phyloP scores from a whole-genome alignment of 1,140 invertebrate genomes.

The Neuroterus valhalla region DNA sequence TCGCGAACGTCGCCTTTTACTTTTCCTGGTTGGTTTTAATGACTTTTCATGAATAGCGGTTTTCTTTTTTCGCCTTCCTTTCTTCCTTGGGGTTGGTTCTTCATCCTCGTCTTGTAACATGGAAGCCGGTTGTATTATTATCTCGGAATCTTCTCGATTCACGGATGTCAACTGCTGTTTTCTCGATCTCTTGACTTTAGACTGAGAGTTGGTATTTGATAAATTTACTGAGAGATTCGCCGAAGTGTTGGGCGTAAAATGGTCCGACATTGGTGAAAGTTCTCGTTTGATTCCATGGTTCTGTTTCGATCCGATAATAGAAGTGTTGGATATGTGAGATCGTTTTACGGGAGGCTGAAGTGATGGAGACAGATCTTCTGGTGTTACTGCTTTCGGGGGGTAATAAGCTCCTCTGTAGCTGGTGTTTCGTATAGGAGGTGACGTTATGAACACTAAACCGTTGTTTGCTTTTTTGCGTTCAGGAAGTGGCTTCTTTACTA shows the following conservation, averaged over 20 bases:
- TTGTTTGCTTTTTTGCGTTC: background rate
- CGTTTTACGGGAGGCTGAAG: background rate
- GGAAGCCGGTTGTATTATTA: conserved; percentile 71
- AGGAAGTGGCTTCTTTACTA: conserved; percentile 26
- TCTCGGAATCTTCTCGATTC: conserved; percentile 71
- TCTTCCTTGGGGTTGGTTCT: conserved; percentile 52
- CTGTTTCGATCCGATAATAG: conserved; percentile 11
- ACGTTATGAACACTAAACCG: conserved; percentile 1
- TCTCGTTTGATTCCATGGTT: conserved; percentile 8
- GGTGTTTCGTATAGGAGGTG: conserved; percentile 30
- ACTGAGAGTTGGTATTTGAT: conserved; percentile 7
- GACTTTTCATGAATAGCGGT: conserved; percentile 53
- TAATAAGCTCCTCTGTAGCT: conserved; percentile 4
- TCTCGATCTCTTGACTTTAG: conserved; percentile 66
- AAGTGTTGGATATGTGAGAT: conserved; percentile 19
- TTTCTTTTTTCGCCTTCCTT: conserved; percentile 60
- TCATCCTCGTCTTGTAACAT: conserved; percentile 63
- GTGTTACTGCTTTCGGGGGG: background rate
- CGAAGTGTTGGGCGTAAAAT: conserved; percentile 2
- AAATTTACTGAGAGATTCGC: background rate
- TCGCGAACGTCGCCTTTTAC: conserved; percentile 56
- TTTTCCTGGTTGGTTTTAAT: conserved; percentile 52
- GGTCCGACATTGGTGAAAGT: background rate
- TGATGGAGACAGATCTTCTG: background rate
- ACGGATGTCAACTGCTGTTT: conserved; percentile 71